phyloP scores from a whole-genome alignment of 2,113 vertebrate genomes.

The Xenotilapia caudafasciata region DNA sequence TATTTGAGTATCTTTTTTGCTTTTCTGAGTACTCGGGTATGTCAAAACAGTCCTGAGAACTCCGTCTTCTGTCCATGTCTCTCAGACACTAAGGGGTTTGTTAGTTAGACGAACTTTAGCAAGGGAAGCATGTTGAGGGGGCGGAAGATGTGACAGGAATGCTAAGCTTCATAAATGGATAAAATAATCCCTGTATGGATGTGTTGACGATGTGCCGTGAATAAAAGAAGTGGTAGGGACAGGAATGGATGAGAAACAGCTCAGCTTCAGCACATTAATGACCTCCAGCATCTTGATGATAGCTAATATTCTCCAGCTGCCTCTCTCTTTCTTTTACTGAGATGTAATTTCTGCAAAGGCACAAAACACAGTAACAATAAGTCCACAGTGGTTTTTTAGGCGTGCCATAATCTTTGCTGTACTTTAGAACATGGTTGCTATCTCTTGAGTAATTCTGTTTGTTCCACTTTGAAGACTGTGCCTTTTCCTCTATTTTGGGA shows the following conservation, averaged over 20 bases:
- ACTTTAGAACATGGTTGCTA: not conserved
- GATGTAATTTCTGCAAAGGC: not conserved
- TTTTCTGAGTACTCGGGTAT: not conserved
- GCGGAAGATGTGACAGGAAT: slow-evolving; percentile 56
- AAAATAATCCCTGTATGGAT: slow-evolving; percentile 48
- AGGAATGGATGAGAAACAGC: slow-evolving; percentile 13
- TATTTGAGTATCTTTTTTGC: not conserved
- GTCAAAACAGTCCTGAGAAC: not conserved
- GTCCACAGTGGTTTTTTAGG: slow-evolving; percentile 10
- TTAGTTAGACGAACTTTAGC: slow-evolving; percentile 4
- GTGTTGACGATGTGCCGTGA: slow-evolving; percentile 29
- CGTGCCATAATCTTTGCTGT: not conserved
- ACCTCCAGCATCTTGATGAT: not conserved
- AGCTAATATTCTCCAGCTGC: not conserved
- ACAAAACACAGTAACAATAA: not conserved
- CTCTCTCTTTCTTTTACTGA: not conserved
- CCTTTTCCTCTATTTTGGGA: not conserved
- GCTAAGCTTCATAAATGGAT: slow-evolving; percentile 60
- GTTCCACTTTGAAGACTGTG: slow-evolving; percentile 44
- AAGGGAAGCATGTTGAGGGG: slow-evolving; percentile 26
- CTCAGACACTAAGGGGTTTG: not conserved
- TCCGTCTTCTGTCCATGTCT: not conserved
- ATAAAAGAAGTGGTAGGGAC: slow-evolving; percentile 21
- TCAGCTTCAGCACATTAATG: not conserved
- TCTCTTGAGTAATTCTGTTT: slow-evolving; percentile 53